Conservation (phyloP, 2,888 invertebrate species). For the Lasioglossum morio region DNA sequence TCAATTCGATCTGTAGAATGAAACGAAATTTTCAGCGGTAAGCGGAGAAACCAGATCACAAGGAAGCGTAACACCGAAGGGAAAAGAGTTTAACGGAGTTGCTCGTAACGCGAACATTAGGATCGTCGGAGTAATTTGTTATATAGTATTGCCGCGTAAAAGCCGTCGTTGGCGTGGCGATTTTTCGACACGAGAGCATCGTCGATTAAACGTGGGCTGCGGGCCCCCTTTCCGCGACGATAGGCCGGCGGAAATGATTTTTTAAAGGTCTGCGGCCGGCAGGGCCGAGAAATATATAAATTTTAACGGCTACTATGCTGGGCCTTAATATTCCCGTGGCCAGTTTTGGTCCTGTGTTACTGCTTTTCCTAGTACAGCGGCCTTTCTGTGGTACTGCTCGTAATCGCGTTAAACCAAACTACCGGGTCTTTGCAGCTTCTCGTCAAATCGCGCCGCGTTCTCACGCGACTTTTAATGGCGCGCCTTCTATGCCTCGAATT, state of each 20-base stretch:
- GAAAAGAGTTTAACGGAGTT: background rate
- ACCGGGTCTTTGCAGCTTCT: constrained; percentile 66
- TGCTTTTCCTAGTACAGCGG: constrained; percentile 79
- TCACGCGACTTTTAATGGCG: constrained; percentile 28
- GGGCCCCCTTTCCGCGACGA: constrained; percentile 22
- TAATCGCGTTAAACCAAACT: constrained; percentile 14
- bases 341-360: constrained; percentile 74
- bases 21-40: background rate
- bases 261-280: constrained; percentile 26
- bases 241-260: constrained; percentile 22
- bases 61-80: constrained; percentile 40
- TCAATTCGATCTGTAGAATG: background rate
- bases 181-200: constrained; percentile 55
- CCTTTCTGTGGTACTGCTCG: constrained; percentile 18
- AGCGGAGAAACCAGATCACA: background rate
- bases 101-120: constrained; percentile 11
- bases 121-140: background rate
- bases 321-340: constrained; percentile 60
- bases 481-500: background rate
- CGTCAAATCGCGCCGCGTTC: constrained; percentile 76
- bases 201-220: constrained; percentile 27
- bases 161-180: constrained; percentile 19
- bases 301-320: constrained; percentile 62
- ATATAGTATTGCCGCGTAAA: constrained; percentile 9
- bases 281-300: constrained; percentile 54